Evolutionary conservation across 1,140 invertebrate species (phyloP).

Genomic region (Melanaphis sacchari): DNA sequence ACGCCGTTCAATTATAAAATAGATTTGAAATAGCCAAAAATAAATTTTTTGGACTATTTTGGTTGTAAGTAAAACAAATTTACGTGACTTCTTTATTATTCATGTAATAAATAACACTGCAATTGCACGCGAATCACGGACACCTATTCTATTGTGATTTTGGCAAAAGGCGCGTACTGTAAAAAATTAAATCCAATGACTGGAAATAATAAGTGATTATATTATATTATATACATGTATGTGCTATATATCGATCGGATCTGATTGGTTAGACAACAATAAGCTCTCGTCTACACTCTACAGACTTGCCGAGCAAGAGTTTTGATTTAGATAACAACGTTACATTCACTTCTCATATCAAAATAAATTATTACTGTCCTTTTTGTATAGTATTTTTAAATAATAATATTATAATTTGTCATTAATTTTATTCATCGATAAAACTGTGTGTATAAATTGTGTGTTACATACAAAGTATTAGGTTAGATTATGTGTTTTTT

Average conservation of each 20-base stretch:
- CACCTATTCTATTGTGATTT: background rate
- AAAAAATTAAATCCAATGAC: conserved; percentile 6
- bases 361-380: background rate
- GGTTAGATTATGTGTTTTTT: background rate
- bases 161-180: background rate
- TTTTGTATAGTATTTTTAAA: background rate
- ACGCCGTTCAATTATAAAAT: too few relatives aligned
- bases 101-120: background rate
- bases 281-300: background rate
- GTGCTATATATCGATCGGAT: background rate
- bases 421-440: background rate
- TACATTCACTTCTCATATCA: background rate
- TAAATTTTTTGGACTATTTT: background rate
- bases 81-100: background rate
- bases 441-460: background rate
- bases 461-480: background rate
- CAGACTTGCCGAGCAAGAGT: background rate
- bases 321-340: background rate
- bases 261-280: background rate
- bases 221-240: background rate
- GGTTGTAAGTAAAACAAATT: background rate
- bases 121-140: background rate
- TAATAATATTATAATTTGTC: background rate
- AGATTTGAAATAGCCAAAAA: background rate
- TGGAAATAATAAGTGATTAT: background rate